Base-by-base conservation (phyloP, 1,140 invertebrate species). In the Orius laevigatus region DNA sequence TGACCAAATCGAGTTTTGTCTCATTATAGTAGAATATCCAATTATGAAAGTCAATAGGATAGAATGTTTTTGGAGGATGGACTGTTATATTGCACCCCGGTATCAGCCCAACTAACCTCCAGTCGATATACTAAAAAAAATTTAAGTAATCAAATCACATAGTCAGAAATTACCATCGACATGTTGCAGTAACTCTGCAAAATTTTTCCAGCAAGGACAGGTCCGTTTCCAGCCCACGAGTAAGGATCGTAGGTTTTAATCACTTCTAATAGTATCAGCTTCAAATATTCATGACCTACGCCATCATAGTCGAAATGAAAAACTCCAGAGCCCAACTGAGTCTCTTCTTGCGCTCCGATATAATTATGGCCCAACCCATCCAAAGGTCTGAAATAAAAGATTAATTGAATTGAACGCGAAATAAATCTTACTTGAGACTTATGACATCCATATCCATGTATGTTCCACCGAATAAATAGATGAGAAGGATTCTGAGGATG, bases 401-500 rank as follows among this genome's bases (percentile, higher is more conserved):
- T 4, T 12, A 10, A 38, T 9, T 38, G 15, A 4, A 12, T 38
- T 3, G 3, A 38, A 12, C n/a, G 36, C 10, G 3, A 14, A 38
- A 12, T 38, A 3, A 12, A 38, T 12, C 3, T 55, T 41, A 69
- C 51, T 71, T 76, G 4, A 71, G 70, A 3, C 83, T 69, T 8
- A 86, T 71, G 1, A 84, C 72, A 57, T 86, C 82, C 48, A 82
- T 60, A 54, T 87, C 83, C 41, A 85, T 59, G 60, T 84, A 84
- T 33, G 81, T 75, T 1, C 83, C 83, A 16, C 80, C 79, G 48
- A 71, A 83, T 57, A 80, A 82, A 68, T 75, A 83, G 0, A 85
- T 60, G 0, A 78, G 75, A 10, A 83, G 55, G 52, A 75, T 83
- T 51, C 81, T 67, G 25, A 84, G 56, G 12, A 81, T 67, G 56